A percentile compares a stretch with the other conserved stretches of the same genome.
phyloP scores from a whole-genome alignment of 2,888 invertebrate genomes.

The Mythimna albipuncta region DNA sequence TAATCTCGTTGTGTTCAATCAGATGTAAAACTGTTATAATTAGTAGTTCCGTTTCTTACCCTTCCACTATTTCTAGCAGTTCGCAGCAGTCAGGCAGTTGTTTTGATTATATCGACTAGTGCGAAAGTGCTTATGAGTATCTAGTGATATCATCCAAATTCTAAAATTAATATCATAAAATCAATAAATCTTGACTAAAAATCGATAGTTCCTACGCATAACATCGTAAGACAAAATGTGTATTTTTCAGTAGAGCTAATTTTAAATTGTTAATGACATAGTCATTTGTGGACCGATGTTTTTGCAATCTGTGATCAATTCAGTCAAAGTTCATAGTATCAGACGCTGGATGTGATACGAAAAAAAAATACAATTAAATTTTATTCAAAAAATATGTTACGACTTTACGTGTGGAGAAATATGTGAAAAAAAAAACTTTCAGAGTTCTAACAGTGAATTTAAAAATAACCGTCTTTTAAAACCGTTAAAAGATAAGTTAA shows the following conservation, averaged over 20 bases:
- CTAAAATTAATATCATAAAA: neutral
- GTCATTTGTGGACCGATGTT: no score
- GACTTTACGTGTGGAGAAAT: neutral
- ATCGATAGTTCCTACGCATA: no score
- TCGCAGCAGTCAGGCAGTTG: conserved; percentile 49
- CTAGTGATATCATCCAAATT: no score
- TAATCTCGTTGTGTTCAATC: conserved; percentile 40
- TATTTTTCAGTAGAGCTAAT: no score
- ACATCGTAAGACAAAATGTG: no score
- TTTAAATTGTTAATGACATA: no score
- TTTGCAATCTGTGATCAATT: no score
- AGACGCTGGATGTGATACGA: no score
- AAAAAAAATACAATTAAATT: no score
- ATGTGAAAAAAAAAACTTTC: neutral
- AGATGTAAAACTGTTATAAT: conserved; percentile 36
- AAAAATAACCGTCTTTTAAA: neutral
- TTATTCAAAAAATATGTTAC: no score
- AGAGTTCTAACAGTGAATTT: conserved; percentile 17
- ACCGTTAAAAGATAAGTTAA: conserved; percentile 1
- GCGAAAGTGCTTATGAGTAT: conserved; percentile 48
- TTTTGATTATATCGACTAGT: conserved; percentile 44
- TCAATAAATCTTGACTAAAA: no score
- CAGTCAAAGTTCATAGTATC: no score
- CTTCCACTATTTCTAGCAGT: conserved; percentile 33
- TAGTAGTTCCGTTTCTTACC: conserved; percentile 53